A percentile compares a stretch with the other conserved stretches of the same genome.
Conservation (phyloP, 2,113 vertebrate genomes). For the Bathybates hornii region DNA sequence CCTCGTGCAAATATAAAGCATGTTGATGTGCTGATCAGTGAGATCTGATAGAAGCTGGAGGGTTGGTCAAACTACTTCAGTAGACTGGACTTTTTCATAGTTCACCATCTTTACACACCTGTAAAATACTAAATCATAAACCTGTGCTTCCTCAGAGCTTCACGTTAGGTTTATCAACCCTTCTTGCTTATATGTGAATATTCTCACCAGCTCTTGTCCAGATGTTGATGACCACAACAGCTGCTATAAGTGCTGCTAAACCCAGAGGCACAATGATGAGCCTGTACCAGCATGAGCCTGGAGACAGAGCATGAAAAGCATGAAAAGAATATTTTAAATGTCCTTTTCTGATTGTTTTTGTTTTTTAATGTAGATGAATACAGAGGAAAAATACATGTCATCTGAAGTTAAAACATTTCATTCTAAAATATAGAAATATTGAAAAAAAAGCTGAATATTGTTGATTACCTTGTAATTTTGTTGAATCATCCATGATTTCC, state of each 20-base stretch:
- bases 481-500: too few relatives aligned
- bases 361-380: background rate
- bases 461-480: too few relatives aligned
- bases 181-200: background rate
- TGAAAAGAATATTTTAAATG: background rate
- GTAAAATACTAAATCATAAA: background rate
- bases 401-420: background rate
- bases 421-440: too few relatives aligned
- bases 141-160: background rate
- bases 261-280: background rate
- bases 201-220: background rate
- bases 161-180: background rate
- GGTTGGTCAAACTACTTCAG: background rate
- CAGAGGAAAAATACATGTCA: background rate
- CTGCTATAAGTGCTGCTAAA: background rate
- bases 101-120: background rate
- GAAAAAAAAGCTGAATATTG: too few relatives aligned
- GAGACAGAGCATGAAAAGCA: background rate
- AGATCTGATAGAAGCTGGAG: background rate
- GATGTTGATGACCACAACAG: background rate
- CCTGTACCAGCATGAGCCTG: background rate
- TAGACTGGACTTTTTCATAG: background rate
- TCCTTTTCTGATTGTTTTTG: background rate
- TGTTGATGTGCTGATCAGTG: background rate
- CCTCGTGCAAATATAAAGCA: background rate